Conservation (phyloP, 2,797 vertebrate genomes). For the Astyanax mexicanus region DNA sequence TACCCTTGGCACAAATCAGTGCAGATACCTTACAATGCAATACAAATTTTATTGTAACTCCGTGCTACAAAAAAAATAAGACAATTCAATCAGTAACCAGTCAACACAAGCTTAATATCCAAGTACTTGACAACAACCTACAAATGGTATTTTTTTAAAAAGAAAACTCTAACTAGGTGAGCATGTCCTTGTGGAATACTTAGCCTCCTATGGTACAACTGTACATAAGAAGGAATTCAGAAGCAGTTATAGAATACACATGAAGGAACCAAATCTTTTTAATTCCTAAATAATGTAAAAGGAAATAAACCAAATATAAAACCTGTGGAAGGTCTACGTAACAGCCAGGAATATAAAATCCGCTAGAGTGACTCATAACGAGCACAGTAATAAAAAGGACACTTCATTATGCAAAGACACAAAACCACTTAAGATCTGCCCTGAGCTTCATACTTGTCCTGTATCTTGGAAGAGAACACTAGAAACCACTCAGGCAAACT, state of each 20-base stretch:
- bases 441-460: background rate
- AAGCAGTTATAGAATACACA: background rate
- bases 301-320: background rate
- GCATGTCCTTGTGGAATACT: background rate
- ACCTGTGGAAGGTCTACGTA: background rate
- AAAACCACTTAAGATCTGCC: background rate
- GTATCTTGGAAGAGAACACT: background rate
- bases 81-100: background rate
- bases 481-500: background rate
- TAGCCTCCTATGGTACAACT: background rate
- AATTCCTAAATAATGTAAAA: background rate
- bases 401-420: background rate
- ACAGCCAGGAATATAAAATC: background rate
- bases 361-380: background rate
- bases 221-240: background rate
- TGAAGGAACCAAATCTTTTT: background rate
- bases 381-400: background rate
- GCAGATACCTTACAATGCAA: conserved; percentile 62
- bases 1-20: conserved; percentile 46
- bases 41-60: too few species aligned
- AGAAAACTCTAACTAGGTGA: background rate
- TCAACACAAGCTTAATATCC: background rate
- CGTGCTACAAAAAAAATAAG: conserved; percentile 37
- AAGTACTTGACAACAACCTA: background rate
- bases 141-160: background rate